These are phyloP conservation scores for Drosophila picticornis DNA, from an alignment of 2,888 invertebrate genomes.

Conservation along the genomic window DNA sequence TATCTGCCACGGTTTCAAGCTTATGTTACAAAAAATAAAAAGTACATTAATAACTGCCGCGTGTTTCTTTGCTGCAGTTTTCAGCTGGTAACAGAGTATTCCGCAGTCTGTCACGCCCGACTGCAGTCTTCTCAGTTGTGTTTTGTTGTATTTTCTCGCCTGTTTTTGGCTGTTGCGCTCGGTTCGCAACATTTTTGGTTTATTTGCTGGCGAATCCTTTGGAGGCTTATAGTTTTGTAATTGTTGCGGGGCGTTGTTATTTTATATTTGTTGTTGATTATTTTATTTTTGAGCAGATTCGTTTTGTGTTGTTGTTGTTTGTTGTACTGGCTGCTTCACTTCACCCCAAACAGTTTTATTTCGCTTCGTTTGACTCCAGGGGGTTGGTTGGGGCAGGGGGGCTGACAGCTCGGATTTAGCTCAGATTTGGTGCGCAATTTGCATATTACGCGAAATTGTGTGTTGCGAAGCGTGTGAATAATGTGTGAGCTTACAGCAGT, in stretches of 20 bases:
- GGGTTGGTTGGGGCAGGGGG: neutral
- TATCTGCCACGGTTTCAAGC: neutral
- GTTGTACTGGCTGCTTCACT: neutral
- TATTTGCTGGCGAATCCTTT: conserved; percentile 71
- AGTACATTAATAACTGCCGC: neutral
- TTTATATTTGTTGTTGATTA: conserved; percentile 45
- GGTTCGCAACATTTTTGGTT: conserved; percentile 58
- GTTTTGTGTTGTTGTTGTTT: conserved; percentile 15
- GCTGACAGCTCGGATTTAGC: conserved; percentile 35
- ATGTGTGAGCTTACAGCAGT: conserved; percentile 74
- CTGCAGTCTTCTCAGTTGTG: neutral
- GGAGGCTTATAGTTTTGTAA: conserved; percentile 80
- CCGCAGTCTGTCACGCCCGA: neutral
- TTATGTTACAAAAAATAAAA: neutral
- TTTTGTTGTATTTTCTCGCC: conserved; percentile 8
- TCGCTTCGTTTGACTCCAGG: conserved; percentile 13
- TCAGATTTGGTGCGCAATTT: conserved; percentile 59
- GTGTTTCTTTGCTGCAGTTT: neutral
- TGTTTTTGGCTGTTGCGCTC: conserved; percentile 5
- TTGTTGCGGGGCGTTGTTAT: conserved; percentile 68
- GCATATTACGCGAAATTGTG: conserved; percentile 75
- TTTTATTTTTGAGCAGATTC: conserved; percentile 69
- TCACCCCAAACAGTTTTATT: conserved; percentile 59
- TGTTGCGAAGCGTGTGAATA: conserved; percentile 77
- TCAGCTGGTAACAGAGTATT: neutral